phyloP scores from a whole-genome alignment of 2,797 vertebrate genomes.

The Tragopan temminckii region DNA sequence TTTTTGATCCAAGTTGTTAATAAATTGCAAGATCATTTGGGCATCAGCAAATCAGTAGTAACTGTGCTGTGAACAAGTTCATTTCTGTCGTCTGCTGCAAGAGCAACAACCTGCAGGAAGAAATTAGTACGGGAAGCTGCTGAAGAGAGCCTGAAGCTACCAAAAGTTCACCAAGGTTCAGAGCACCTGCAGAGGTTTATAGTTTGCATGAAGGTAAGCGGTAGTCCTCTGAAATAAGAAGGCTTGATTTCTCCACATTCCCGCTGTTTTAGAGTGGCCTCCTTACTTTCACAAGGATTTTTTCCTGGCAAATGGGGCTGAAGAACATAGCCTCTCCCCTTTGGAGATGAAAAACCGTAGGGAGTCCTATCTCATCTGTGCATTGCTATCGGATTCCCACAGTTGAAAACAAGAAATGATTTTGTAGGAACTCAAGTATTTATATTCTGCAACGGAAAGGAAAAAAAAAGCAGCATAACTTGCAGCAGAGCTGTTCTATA shows the following conservation, averaged over 20 bases:
- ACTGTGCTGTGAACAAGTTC: neutral
- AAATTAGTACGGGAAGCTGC: neutral
- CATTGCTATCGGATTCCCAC: neutral
- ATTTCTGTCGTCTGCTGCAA: neutral
- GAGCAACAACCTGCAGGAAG: neutral
- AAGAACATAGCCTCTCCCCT: neutral
- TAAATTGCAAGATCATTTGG: neutral
- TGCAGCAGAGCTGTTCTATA: neutral
- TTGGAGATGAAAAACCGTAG: neutral
- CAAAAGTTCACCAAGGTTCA: neutral
- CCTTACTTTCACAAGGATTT: neutral
- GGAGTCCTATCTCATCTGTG: neutral
- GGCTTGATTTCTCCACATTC: neutral
- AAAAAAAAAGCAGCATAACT: neutral
- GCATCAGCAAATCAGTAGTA: neutral
- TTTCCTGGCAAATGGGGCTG: neutral
- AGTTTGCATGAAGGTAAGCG: neutral
- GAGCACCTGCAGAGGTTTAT: neutral
- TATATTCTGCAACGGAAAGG: fast-evolving
- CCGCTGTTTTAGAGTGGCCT: neutral
- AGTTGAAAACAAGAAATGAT: neutral
- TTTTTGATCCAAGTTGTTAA: neutral
- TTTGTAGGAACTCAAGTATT: neutral
- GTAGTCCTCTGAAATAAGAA: neutral
- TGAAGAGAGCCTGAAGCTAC: neutral